A percentile compares a stretch with the other conserved stretches of the same genome.
Evolutionary conservation across 2,888 invertebrate genomes (phyloP).

Genomic region (Agrotis segetum): DNA sequence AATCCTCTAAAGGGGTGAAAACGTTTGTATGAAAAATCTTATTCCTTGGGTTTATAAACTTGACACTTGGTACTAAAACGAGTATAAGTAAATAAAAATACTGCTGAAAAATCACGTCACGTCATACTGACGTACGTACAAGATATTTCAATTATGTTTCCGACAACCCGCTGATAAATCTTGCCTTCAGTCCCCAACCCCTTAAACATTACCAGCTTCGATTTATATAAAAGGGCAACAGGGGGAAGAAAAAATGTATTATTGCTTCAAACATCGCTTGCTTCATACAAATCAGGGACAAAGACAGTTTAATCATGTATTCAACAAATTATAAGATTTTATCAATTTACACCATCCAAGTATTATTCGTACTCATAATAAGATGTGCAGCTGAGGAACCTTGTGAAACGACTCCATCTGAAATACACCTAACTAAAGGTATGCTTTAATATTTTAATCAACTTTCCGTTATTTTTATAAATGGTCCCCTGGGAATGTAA

Average conservation of each 20-base stretch:
- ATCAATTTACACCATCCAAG: constrained; percentile 54
- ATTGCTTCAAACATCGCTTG: constrained; percentile 32
- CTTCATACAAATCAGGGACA: constrained; percentile 20
- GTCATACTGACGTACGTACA: constrained; percentile 57
- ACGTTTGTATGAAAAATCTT: no score
- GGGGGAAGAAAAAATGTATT: constrained; percentile 40
- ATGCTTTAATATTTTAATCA: background rate
- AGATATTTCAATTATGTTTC: constrained; percentile 73
- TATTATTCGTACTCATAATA: constrained; percentile 63
- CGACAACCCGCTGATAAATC: constrained; percentile 72
- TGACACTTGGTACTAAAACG: no score
- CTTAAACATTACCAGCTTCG: background rate
- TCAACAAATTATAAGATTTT: constrained; percentile 53
- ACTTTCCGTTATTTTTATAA: background rate
- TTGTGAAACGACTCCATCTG: constrained; percentile 96
- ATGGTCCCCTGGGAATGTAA: no score
- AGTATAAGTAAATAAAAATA: no score
- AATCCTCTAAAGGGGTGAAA: no score
- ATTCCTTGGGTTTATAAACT: no score
- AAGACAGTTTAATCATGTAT: constrained; percentile 58
- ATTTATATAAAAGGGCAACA: constrained; percentile 57
- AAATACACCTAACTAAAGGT: constrained; percentile 96
- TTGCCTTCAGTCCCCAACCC: constrained; percentile 61
- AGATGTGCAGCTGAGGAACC: constrained; percentile 91
- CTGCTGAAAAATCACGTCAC: constrained; percentile 19